phyloP scores from a whole-genome alignment of 2,888 invertebrate species.

The Conistra vaccinii region DNA sequence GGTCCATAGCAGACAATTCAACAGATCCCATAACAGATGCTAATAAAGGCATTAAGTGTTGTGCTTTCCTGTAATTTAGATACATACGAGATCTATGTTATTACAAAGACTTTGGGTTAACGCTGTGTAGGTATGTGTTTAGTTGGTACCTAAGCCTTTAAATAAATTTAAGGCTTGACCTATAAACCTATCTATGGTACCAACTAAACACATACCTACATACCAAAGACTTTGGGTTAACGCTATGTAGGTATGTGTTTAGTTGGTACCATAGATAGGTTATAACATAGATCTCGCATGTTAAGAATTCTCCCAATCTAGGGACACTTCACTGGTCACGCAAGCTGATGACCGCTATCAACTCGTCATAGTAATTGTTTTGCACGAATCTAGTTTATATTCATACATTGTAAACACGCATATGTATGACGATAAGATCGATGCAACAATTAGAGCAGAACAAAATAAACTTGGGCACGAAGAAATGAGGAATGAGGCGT shows the following conservation, averaged over 20 bases:
- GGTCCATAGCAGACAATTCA: background rate
- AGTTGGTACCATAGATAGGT: too few species aligned
- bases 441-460: slow-evolving; percentile 46
- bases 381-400: background rate
- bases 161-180: too few species aligned
- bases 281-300: too few species aligned
- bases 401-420: slow-evolving; percentile 11
- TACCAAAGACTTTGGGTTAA: too few species aligned
- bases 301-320: background rate
- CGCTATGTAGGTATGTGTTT: too few species aligned
- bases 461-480: background rate
- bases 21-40: background rate
- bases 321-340: background rate
- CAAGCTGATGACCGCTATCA: background rate
- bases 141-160: too few species aligned
- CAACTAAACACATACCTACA: too few species aligned
- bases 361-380: background rate
- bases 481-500: slow-evolving; percentile 22
- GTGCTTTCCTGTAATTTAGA: too few species aligned
- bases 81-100: too few species aligned
- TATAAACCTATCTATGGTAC: too few species aligned
- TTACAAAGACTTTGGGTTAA: too few species aligned
- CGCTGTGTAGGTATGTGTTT: too few species aligned
- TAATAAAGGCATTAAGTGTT: background rate
- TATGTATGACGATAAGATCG: slow-evolving; percentile 38